Base-by-base conservation (phyloP, 2,888 invertebrate genomes). In the Apodemia hepburni region DNA sequence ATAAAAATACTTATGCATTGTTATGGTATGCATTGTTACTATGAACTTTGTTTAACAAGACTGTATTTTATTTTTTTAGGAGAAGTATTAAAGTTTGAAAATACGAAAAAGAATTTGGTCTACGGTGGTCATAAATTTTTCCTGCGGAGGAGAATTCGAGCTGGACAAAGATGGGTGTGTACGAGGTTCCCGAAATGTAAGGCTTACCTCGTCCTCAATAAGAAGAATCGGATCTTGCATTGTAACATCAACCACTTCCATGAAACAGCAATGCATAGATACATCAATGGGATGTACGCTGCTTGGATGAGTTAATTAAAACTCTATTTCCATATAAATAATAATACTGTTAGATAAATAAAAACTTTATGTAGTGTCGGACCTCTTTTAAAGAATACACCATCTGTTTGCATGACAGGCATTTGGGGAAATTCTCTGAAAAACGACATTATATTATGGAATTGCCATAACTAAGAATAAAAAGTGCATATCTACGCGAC, bases 151-250 rank as follows among this genome's bases (percentile, higher is more conserved):
- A 58, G 51, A 22, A 51, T 51, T 8, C 18, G 51, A 11, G 0
- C 60, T 60, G 83, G 82, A 1, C 69, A 75, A 22, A 83, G 81
- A 63, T 85, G 82, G 83, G 81, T 80, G 0, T 85, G 85, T 65
- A 84, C 81, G 2, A 74, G 67, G 12, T 84, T 80, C 64, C 82
- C 84, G 0, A 72, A 75, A 6, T 77, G 76, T 66, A 74, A 69
- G 61, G 69, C 73, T 0, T 64, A 61, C 35, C 58, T 84, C 0
- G 33, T 42, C 7, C 47, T 65, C n/a, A 62, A 60, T 27, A 47
- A 67, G 8, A 42, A 62, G 35, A 51, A 58, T 27, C n/a, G 58
- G 18, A 29, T 62, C 27, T 49, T 62, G 18, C 17, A 75, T 69
- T 57, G 58, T 22, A 18, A 18, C 5, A 61, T 64, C 33, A 45